These are phyloP conservation scores for Dasyornis broadbenti DNA, from an alignment of 2,113 vertebrate genomes.

Conservation along the genomic window DNA sequence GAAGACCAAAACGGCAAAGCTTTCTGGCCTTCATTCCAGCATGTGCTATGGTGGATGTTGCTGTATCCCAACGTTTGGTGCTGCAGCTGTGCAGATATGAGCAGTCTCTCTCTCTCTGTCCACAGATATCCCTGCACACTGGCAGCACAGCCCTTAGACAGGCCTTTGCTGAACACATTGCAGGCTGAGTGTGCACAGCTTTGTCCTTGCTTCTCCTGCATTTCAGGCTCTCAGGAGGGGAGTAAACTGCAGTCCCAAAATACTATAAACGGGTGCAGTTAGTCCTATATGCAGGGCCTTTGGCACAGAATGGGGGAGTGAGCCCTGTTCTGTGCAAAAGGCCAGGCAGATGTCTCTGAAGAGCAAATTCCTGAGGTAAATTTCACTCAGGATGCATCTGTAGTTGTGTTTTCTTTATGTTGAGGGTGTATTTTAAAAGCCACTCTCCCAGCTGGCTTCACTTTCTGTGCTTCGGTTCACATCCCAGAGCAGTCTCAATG, in stretches of 20 bases:
- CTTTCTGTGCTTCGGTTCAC: background rate
- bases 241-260: background rate
- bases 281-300: background rate
- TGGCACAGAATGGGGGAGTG: background rate
- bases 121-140: accelerated
- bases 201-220: background rate
- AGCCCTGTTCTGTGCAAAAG: background rate
- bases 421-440: background rate
- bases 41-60: background rate
- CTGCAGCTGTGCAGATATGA: background rate
- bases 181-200: background rate
- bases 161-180: background rate
- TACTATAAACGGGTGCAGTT: background rate
- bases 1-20: background rate
- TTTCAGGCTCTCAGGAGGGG: background rate
- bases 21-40: background rate
- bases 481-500: background rate
- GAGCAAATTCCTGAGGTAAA: background rate
- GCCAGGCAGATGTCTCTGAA: background rate
- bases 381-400: background rate
- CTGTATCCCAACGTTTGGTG: background rate
- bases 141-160: background rate
- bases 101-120: background rate
- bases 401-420: background rate
- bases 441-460: background rate